These are phyloP conservation scores for Lithobates pipiens DNA, from an alignment of 2,797 vertebrate genomes.

Conservation along the genomic window DNA sequence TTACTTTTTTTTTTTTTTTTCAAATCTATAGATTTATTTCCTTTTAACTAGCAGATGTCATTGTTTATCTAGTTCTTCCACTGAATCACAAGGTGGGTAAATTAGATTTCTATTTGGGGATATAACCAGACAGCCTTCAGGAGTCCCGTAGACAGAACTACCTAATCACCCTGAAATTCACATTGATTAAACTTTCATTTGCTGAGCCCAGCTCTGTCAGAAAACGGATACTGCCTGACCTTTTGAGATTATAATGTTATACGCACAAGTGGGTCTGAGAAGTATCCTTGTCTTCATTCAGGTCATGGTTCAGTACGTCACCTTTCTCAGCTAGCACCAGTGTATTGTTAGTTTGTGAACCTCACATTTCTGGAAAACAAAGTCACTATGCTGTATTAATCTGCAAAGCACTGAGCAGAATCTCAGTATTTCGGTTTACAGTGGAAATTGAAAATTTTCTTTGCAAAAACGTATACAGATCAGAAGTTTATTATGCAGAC, in stretches of 20 bases:
- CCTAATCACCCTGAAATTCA: slow-evolving; percentile 3
- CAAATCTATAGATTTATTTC: background rate
- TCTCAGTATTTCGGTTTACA: background rate
- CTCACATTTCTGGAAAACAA: background rate
- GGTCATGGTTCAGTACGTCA: slow-evolving; percentile 7
- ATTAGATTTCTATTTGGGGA: background rate
- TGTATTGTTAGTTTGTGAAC: slow-evolving; percentile 10
- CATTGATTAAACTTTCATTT: slow-evolving; percentile 9
- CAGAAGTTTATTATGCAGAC: background rate
- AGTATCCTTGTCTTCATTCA: background rate
- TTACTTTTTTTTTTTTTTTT: no score
- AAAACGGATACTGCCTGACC: slow-evolving; percentile 20
- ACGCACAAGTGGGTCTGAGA: slow-evolving; percentile 45
- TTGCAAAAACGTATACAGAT: background rate
- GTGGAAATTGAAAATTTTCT: background rate
- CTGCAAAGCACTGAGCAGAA: background rate
- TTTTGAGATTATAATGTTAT: slow-evolving; percentile 18
- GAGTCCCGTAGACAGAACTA: background rate
- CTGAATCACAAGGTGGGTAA: background rate
- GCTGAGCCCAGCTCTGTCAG: background rate
- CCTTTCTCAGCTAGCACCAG: background rate
- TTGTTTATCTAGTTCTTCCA: background rate
- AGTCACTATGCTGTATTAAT: slow-evolving; percentile 19
- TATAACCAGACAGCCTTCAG: background rate
- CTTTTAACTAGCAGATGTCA: no score